These are phyloP conservation scores for Nemurella pictetii DNA, from an alignment of 2,888 invertebrate genomes.

Conservation along the genomic window DNA sequence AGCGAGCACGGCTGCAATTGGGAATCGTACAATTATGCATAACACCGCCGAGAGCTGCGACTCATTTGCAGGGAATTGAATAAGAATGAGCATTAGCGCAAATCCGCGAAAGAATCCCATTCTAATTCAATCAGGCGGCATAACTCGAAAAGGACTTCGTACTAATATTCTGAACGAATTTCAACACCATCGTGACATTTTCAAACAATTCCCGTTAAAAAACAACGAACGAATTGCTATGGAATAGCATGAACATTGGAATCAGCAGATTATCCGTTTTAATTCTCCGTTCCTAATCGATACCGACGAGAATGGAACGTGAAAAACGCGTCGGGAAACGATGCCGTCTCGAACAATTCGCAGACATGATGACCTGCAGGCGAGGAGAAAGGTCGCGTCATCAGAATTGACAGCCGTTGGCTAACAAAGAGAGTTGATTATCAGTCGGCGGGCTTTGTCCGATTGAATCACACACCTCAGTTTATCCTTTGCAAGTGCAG, in stretches of 20 bases:
- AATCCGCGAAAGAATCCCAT: conserved; percentile 23
- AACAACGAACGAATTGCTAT: conserved; percentile 4
- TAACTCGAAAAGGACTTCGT: neutral
- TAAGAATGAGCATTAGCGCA: conserved; percentile 30
- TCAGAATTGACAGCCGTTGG: neutral
- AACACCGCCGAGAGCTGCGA: neutral
- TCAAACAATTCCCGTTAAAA: neutral
- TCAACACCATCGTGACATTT: neutral
- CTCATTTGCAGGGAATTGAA: conserved; percentile 15
- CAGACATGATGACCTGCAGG: no score
- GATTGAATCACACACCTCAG: neutral
- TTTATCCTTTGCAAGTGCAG: neutral
- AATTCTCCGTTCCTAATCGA: neutral
- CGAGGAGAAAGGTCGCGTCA: neutral
- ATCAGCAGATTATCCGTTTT: neutral
- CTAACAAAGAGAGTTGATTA: neutral
- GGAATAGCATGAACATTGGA: neutral
- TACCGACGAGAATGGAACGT: neutral
- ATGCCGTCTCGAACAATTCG: neutral
- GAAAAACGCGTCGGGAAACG: neutral
- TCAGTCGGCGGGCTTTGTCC: neutral
- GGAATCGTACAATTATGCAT: neutral
- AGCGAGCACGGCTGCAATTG: neutral
- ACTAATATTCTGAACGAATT: neutral
- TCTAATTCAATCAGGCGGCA: conserved; percentile 7